Percentiles rank a stretch among this genome's conserved stretches.
These are phyloP conservation scores for Benthosema pterotum DNA, from an alignment of 2,797 vertebrate species.

Conservation along the genomic window DNA sequence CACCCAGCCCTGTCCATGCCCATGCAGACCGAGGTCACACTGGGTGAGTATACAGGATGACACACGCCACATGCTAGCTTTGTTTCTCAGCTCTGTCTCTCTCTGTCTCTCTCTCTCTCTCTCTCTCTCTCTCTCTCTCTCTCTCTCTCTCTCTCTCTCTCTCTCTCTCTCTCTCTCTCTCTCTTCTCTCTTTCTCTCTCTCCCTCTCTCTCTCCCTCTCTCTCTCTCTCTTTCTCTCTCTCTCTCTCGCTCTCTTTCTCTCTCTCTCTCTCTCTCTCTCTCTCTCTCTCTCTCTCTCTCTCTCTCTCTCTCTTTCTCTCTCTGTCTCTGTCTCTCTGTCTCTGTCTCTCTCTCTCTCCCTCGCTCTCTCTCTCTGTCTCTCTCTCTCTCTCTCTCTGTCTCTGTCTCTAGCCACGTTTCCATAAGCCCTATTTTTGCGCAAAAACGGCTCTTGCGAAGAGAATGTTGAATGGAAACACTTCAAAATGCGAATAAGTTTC, in stretches of 20 bases:
- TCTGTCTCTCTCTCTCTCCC: too few relatives aligned
- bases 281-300: too few relatives aligned
- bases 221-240: slow-evolving; percentile 1
- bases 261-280: too few relatives aligned
- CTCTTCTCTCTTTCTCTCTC: background rate
- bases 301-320: too few relatives aligned
- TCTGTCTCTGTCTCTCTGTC: too few relatives aligned
- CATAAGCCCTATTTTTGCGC: too few relatives aligned
- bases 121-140: background rate
- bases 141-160: background rate
- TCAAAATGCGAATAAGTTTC: too few relatives aligned
- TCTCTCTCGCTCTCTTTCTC: slow-evolving; percentile 8
- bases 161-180: background rate
- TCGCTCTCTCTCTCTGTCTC: too few relatives aligned
- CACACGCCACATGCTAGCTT: background rate
- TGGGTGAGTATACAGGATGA: slow-evolving; percentile 84
- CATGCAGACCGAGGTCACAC: slow-evolving; percentile 95
- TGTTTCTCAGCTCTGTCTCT: background rate
- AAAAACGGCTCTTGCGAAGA: too few relatives aligned
- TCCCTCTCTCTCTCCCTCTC: background rate
- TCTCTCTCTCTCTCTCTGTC: too few relatives aligned
- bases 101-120: slow-evolving; percentile 1
- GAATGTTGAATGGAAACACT: too few relatives aligned
- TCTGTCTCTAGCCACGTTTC: too few relatives aligned
- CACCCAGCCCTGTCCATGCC: slow-evolving; percentile 97